Conservation (phyloP, 2,888 invertebrate species). For the Caenorhabditis panamensis region DNA sequence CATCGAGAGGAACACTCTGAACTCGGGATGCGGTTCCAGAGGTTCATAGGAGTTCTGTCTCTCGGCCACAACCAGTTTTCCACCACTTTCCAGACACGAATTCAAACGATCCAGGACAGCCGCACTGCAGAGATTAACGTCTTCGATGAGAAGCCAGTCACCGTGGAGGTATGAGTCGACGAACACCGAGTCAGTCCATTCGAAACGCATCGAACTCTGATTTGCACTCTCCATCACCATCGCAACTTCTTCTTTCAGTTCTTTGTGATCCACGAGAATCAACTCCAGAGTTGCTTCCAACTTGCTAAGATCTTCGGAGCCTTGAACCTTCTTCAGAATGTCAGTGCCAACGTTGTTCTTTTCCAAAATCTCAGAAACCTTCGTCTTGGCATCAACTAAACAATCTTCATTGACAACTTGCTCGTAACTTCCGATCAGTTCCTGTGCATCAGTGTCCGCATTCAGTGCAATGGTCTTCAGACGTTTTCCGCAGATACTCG, state of each 20-base stretch:
- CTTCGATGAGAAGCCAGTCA: constrained; percentile 83
- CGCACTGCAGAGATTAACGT: constrained; percentile 84
- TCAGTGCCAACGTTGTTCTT: constrained; percentile 6
- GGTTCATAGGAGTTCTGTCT: constrained; percentile 87
- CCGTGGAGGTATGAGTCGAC: constrained; percentile 82
- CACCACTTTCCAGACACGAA: constrained; percentile 93
- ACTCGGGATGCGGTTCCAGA: constrained; percentile 90
- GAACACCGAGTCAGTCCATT: constrained; percentile 83
- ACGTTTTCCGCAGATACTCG: constrained; percentile 87
- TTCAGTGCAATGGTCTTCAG: constrained; percentile 89
- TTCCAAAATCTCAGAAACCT: constrained; percentile 32
- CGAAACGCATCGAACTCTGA: constrained; percentile 81
- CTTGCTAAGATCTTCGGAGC: constrained; percentile 30
- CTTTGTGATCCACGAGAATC: constrained; percentile 19
- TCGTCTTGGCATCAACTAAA: constrained; percentile 45
- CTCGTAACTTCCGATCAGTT: constrained; percentile 96
- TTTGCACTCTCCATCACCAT: constrained; percentile 50
- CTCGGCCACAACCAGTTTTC: constrained; percentile 92
- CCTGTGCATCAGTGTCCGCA: constrained; percentile 94
- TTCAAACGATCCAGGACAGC: constrained; percentile 97
- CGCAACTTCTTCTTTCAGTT: constrained; percentile 30
- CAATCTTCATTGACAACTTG: constrained; percentile 85
- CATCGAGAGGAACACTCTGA: constrained; percentile 94
- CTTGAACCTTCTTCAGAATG: not conserved
- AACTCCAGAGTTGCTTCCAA: constrained; percentile 60